phyloP scores from a whole-genome alignment of 2,113 vertebrate species.

The Halcyon senegalensis region DNA sequence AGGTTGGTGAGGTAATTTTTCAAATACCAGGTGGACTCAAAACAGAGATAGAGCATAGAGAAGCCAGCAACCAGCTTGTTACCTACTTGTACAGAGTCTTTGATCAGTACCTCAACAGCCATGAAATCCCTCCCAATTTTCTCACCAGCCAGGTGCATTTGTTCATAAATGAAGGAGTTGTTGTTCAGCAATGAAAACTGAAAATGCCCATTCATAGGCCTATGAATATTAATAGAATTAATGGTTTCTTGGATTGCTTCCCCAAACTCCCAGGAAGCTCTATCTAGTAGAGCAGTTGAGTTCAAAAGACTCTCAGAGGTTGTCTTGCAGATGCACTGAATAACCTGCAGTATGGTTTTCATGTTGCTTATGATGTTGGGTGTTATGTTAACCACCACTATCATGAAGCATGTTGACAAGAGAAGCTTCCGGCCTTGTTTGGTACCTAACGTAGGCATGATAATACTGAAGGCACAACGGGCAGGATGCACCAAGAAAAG shows the following conservation, averaged over 20 bases:
- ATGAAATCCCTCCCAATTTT: slow-evolving; percentile 82
- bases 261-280: slow-evolving; percentile 75
- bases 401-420: slow-evolving; percentile 82
- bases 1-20: slow-evolving; percentile 85
- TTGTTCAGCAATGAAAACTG: slow-evolving; percentile 72
- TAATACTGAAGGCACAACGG: slow-evolving; percentile 88
- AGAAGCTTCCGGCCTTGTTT: slow-evolving; percentile 86
- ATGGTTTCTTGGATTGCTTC: neutral
- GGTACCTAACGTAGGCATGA: slow-evolving; percentile 84
- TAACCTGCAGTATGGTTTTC: slow-evolving; percentile 71
- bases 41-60: slow-evolving; percentile 77
- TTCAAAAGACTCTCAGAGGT: slow-evolving; percentile 85
- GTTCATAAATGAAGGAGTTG: slow-evolving; percentile 72
- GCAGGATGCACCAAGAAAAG: slow-evolving; percentile 84
- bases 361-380: slow-evolving; percentile 87
- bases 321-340: slow-evolving; percentile 85
- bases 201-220: slow-evolving; percentile 47
- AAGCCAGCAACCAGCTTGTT: slow-evolving; percentile 81
- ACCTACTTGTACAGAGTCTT: slow-evolving; percentile 12
- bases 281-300: slow-evolving; percentile 77
- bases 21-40: slow-evolving; percentile 82
- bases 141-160: slow-evolving; percentile 67
- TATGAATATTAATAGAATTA: neutral
- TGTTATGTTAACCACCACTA: slow-evolving; percentile 78
- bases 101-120: slow-evolving; percentile 66